Evolutionary conservation across 1,140 invertebrate genomes (phyloP), one percentile per base, ranked within the genome.

Genomic region (Pogonomyrmex californicus): DNA sequence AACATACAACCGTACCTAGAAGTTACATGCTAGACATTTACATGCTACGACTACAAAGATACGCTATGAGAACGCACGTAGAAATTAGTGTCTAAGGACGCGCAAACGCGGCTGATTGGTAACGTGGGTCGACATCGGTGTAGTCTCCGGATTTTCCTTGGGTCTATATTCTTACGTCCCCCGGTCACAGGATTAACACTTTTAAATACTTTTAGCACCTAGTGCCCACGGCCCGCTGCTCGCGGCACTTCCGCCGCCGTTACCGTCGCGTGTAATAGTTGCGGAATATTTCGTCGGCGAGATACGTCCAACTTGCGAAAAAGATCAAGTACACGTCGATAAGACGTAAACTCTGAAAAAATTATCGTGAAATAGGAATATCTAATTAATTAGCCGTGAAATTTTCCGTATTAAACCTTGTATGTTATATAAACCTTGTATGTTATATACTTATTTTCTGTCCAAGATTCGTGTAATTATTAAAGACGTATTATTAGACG

Each of bases 121-220:
- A 1, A 4, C 33, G 65, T 60, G 83, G 71, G 75, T 79, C 7
- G 49, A 47, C 36, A 75, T 62, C 88, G 86, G 87, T 63, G 87
- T 76, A 66, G 47, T 90, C 85, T 77, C 79, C 70, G 79, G 33
- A 17, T 56, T 6, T 7, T 63, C 33, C 23, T 44, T 86, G 83
- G 76, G 91, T 85, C 73, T 62, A 85, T 78, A 76, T 87, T 79
- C 88, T 86, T 86, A 85, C 49, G 5, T 92, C 87, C 88, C 86
- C 81, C 87, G 85, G 88, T 87, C 86, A 90, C 88, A 89, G 86
- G 88, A 91, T 91, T 88, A 91, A 90, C 56, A 90, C 87, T 93
- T 91, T 88, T 90, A 91, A 92, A 92, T 93, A 94, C 93, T 92
- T 93, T 93, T 94, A 94, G 93, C 93, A 94, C 93, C 93, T 92